These are phyloP conservation scores for Jacana jacana DNA, from an alignment of 2,113 vertebrate species.

Conservation along the genomic window DNA sequence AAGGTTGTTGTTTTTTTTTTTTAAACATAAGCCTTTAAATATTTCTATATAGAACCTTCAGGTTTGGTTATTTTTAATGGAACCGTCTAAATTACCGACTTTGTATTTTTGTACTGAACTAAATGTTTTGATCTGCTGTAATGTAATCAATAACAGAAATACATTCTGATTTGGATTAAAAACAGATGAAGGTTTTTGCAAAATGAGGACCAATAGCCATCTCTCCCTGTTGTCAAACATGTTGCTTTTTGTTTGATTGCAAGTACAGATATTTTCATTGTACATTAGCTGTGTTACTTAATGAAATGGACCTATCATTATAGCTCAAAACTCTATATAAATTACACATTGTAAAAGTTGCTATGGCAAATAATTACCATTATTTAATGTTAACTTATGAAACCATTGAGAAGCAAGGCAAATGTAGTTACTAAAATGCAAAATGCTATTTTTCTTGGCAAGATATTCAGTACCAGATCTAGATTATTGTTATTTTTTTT, in stretches of 20 bases:
- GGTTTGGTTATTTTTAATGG: neutral
- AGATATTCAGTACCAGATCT: neutral
- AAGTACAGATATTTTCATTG: neutral
- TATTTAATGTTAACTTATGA: constrained; percentile 38
- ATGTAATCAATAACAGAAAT: constrained; percentile 3
- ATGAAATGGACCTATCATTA: neutral
- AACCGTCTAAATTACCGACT: neutral
- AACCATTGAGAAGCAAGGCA: neutral
- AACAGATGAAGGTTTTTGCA: neutral
- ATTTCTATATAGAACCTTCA: neutral
- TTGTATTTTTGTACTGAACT: neutral
- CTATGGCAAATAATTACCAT: constrained; percentile 58
- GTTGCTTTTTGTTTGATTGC: neutral
- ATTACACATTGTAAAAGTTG: constrained; percentile 53
- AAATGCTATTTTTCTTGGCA: neutral
- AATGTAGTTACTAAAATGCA: neutral
- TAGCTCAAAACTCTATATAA: constrained; percentile 18
- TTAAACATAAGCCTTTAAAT: neutral
- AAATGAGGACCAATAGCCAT: neutral
- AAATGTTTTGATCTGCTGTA: neutral
- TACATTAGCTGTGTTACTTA: neutral
- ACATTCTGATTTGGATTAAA: neutral
- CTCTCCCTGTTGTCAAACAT: neutral
- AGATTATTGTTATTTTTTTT: neutral
- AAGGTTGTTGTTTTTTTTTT: neutral